Base-by-base conservation (phyloP, 2,888 invertebrate species). In the Trilocha varians region DNA sequence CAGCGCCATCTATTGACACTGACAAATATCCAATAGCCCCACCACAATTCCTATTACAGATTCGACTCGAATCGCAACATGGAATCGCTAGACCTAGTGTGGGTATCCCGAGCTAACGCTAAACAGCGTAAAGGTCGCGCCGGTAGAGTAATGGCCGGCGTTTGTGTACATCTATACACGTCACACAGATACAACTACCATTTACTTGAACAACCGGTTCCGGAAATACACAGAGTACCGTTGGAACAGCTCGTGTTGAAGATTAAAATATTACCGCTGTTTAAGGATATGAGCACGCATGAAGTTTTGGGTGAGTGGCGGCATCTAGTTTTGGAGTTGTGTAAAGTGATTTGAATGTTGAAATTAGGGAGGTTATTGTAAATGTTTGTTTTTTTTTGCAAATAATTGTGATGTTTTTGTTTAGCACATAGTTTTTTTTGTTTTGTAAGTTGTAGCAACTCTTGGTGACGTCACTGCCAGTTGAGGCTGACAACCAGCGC, bases 51-150 rank as follows among this genome's bases (percentile, higher is more conserved):
- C 17, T 34, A 13, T 55, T 70, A 56, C 55, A 89, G 91, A 50
- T 94, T 92, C 66, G 91, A 93, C 62, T 89, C 94, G 0, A 93
- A 93, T 65, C 91, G 91, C 46, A 95, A 95, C 63, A 94, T 95
- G 94, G 93, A 94, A 55, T 93, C 93, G 38, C 74, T 98, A 16
- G 95, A 95, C 54, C 88, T 93, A 0, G 93, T 93, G 2, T 97
- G 97, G 96, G 95, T 96, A 5, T 96, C 97, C 0, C 87, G 91
- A 33, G 96, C 97, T 0, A 98, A 97, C 77, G 96, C 96, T 0
- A 85, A 92, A 48, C 98, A 98, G 65, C 89, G 98, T 18, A 91
- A 90, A 63, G 98, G 98, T 17, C 88, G 98, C 37, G 97, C 97
- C 11, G 98, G 98, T 1, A 90, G 98, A 41, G 96, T 96, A 3